A percentile compares a stretch with the other conserved stretches of the same genome.
Evolutionary conservation across 92 coral and sea anemone genomes (phyloP).

Genomic region (Virgularia gustaviana): DNA sequence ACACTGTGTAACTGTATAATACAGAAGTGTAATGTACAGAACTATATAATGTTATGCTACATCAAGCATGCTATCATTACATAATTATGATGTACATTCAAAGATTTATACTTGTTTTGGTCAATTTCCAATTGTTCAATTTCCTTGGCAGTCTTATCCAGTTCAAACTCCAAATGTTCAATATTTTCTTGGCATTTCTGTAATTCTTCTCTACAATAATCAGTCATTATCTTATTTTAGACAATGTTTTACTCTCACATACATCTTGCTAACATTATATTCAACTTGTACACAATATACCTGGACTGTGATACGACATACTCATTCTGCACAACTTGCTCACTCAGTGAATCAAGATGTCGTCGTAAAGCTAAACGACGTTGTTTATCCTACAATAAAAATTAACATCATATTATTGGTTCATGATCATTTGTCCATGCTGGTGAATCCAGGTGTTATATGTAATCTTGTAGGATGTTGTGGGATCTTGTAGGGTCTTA

Average conservation of each 20-base stretch:
- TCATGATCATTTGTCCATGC: background rate
- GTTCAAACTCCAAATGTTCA: slow-evolving; percentile 61
- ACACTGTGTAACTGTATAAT: too few species aligned
- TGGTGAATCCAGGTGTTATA: background rate
- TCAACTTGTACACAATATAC: slow-evolving; percentile 19
- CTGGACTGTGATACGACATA: slow-evolving; percentile 87
- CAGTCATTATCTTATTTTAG: too few species aligned
- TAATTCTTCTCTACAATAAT: slow-evolving; percentile 71
- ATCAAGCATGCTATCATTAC: too few species aligned
- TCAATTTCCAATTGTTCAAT: slow-evolving; percentile 68
- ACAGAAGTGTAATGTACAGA: too few species aligned
- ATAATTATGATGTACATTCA: background rate
- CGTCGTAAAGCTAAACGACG: slow-evolving; percentile 80
- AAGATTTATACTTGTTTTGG: slow-evolving; percentile 63
- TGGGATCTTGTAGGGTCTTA: too few species aligned
- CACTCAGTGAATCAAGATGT: slow-evolving; percentile 94
- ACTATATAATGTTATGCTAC: too few species aligned
- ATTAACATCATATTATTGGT: background rate
- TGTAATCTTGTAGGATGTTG: background rate
- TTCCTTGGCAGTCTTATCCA: slow-evolving; percentile 59
- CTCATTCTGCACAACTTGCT: slow-evolving; percentile 92
- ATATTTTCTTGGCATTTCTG: slow-evolving; percentile 75
- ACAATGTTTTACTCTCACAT: too few species aligned
- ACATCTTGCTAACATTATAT: too few species aligned
- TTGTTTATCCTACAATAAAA: slow-evolving; percentile 65